A percentile compares a stretch with the other conserved stretches of the same genome.
These are phyloP conservation scores for Synodontis membranacea DNA, from an alignment of 2,113 vertebrate species.

Conservation along the genomic window DNA sequence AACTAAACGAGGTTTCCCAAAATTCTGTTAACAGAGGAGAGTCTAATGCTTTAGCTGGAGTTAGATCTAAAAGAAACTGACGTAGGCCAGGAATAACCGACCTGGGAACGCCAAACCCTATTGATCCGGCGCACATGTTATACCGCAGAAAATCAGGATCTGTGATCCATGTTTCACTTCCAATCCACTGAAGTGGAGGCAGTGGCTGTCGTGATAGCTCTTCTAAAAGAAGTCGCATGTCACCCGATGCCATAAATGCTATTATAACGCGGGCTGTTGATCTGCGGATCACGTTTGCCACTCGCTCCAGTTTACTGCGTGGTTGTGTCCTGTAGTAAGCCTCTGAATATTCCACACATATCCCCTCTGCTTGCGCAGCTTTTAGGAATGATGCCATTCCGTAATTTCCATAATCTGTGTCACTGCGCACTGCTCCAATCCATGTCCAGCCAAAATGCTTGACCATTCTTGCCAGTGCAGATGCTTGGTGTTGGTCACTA, in stretches of 20 bases:
- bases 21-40: conserved; percentile 65
- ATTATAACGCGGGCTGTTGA: conserved; percentile 69
- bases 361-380: conserved; percentile 60
- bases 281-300: conserved; percentile 68
- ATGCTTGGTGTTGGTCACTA: conserved; percentile 72
- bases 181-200: conserved; percentile 69
- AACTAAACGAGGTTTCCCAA: conserved; percentile 68
- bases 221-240: conserved; percentile 62
- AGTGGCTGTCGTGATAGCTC: conserved; percentile 56
- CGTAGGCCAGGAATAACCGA: conserved; percentile 68
- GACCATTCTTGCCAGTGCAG: conserved; percentile 64
- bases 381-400: conserved; percentile 68
- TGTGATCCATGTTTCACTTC: conserved; percentile 69
- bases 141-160: conserved; percentile 56
- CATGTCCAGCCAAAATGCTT: conserved; percentile 75
- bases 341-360: conserved; percentile 71
- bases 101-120: conserved; percentile 63
- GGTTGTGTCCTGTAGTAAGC: conserved; percentile 61
- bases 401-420: conserved; percentile 73
- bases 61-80: conserved; percentile 64
- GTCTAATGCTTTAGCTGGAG: conserved; percentile 45
- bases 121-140: conserved; percentile 56
- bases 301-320: conserved; percentile 56
- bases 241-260: conserved; percentile 60
- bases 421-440: conserved; percentile 71